phyloP scores from a whole-genome alignment of 2,113 vertebrate species.

The Martes martes region DNA sequence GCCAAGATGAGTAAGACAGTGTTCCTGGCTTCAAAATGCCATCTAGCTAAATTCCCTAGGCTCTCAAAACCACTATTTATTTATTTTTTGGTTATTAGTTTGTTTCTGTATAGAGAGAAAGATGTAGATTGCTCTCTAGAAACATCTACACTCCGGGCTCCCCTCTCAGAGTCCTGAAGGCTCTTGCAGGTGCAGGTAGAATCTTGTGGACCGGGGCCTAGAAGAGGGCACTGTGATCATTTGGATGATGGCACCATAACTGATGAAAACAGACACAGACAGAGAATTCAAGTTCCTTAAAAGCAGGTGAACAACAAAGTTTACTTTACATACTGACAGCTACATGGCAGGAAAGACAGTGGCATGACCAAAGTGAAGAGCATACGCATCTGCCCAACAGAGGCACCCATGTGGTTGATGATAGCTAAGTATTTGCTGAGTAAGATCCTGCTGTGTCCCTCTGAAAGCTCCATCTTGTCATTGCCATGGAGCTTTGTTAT shows the following conservation, averaged over 20 bases:
- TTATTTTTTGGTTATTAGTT: not conserved
- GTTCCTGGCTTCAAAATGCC: not conserved
- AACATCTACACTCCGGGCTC: not conserved
- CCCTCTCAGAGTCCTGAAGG: not conserved
- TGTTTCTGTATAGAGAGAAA: not conserved
- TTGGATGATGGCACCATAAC: not conserved
- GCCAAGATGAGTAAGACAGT: not conserved
- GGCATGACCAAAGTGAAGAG: not conserved
- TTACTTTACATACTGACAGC: not conserved
- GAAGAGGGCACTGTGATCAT: too few species aligned
- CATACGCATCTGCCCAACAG: rapidly evolving
- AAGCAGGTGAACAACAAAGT: not conserved
- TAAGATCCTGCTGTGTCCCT: not conserved
- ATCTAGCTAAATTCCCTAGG: not conserved
- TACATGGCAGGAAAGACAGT: not conserved
- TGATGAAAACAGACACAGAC: not conserved
- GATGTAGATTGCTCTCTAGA: not conserved
- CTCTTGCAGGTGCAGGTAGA: not conserved
- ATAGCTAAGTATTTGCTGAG: not conserved
- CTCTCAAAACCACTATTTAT: not conserved
- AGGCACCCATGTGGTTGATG: too few species aligned
- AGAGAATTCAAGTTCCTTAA: not conserved
- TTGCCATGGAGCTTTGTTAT: not conserved
- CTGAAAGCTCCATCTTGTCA: not conserved
- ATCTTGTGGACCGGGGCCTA: not conserved